Evolutionary conservation across 1,140 invertebrate genomes (phyloP).

Genomic region (Caenorhabditis tropicalis): DNA sequence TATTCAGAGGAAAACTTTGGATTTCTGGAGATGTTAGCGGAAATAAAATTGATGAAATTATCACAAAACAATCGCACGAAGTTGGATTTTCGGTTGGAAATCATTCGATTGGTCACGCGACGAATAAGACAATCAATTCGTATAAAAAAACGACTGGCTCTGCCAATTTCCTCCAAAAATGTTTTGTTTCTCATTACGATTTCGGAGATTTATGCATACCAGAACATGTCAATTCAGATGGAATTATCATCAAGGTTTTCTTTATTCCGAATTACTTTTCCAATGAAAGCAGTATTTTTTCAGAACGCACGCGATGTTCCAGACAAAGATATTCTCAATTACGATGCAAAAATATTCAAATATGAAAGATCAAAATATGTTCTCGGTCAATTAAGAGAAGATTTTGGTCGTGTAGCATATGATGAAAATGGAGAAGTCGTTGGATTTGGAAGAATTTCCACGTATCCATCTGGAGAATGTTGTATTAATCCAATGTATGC

Average conservation of each 20-base stretch:
- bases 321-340: background rate
- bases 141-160: background rate
- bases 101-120: background rate
- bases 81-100: constrained; percentile 8
- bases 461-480: constrained; percentile 18
- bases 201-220: background rate
- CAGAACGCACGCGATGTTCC: constrained; percentile 7
- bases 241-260: background rate
- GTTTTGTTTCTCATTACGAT: constrained; percentile 5
- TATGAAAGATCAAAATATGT: background rate
- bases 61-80: background rate
- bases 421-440: background rate
- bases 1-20: constrained; percentile 74
- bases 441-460: background rate
- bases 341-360: background rate
- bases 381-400: background rate
- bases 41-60: background rate
- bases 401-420: background rate
- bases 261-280: background rate
- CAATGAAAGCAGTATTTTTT: background rate
- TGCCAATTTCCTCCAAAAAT: background rate
- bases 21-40: constrained; percentile 45
- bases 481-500: background rate
- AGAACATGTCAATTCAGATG: background rate
- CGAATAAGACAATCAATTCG: background rate